Percentiles rank a stretch among this genome's conserved stretches.
Evolutionary conservation across 2,113 vertebrate species (phyloP).

Genomic region (Pantherophis guttatus): DNA sequence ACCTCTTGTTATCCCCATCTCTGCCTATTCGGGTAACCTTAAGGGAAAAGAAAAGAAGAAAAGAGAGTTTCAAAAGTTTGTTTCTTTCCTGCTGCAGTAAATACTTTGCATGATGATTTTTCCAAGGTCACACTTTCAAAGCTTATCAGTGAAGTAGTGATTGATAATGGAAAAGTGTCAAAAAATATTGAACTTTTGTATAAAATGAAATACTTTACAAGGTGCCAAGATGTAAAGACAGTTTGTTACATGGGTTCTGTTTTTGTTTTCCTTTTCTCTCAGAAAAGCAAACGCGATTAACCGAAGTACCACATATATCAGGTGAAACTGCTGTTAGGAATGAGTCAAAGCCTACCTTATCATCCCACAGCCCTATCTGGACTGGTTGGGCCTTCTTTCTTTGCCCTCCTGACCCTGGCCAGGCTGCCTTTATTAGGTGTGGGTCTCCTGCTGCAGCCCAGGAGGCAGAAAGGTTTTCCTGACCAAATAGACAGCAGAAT

Average conservation of each 20-base stretch:
- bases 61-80: slow-evolving; percentile 67
- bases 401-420: not conserved
- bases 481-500: not conserved
- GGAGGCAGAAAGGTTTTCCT: not conserved
- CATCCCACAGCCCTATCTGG: not conserved
- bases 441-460: not conserved
- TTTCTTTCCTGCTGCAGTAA: slow-evolving; percentile 77
- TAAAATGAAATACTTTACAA: slow-evolving; percentile 85
- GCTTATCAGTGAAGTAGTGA: slow-evolving; percentile 85
- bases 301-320: slow-evolving; percentile 70
- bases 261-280: slow-evolving; percentile 52
- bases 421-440: not conserved
- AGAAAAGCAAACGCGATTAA: slow-evolving; percentile 74
- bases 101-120: slow-evolving; percentile 88
- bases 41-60: slow-evolving; percentile 67
- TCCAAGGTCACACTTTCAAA: slow-evolving; percentile 83
- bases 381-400: not conserved
- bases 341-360: slow-evolving; percentile 67
- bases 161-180: slow-evolving; percentile 88
- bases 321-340: slow-evolving; percentile 74
- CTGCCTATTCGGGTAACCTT: slow-evolving; percentile 82
- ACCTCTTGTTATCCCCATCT: slow-evolving; percentile 77
- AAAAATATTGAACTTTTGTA: slow-evolving; percentile 88
- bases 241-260: slow-evolving; percentile 82
- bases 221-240: slow-evolving; percentile 97